Percentiles rank a stretch among this genome's conserved stretches.
These are phyloP conservation scores for Seira ritae DNA, from an alignment of 2,888 invertebrate genomes.

Conservation along the genomic window DNA sequence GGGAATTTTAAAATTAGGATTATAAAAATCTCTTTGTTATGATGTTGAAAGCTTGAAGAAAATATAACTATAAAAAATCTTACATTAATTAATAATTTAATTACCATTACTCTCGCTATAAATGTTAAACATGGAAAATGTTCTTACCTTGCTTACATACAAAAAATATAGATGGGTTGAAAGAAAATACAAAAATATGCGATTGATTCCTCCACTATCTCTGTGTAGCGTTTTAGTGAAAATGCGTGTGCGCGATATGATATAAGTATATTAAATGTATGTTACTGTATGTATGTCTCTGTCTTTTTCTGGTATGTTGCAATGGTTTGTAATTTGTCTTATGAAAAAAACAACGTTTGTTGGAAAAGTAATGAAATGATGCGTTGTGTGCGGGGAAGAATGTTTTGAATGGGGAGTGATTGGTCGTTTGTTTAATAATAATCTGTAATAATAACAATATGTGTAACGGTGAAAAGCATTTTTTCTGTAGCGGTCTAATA, in stretches of 20 bases:
- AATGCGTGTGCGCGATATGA: background rate
- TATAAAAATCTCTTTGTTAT: constrained; percentile 39
- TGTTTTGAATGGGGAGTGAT: constrained; percentile 2
- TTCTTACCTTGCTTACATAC: constrained; percentile 3
- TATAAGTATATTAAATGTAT: too few relatives aligned
- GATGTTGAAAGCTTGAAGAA: constrained; percentile 55
- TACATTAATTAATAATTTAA: constrained; percentile 15
- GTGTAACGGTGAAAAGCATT: constrained; percentile 35
- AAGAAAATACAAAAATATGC: background rate
- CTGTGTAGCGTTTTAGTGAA: constrained; percentile 5
- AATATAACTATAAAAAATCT: constrained; percentile 33
- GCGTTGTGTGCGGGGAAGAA: background rate
- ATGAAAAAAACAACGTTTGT: constrained; percentile 22
- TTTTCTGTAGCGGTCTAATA: constrained; percentile 53
- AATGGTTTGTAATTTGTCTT: constrained; percentile 55
- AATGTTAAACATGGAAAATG: background rate
- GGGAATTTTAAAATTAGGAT: constrained; percentile 31
- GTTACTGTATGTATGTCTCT: background rate
- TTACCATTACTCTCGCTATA: background rate
- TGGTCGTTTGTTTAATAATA: constrained; percentile 7
- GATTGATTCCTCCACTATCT: constrained; percentile 48
- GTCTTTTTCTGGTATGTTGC: background rate
- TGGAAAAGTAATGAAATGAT: constrained; percentile 23
- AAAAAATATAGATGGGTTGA: background rate
- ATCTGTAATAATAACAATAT: too few relatives aligned